Percentiles rank a stretch among this genome's conserved stretches.
phyloP scores from a whole-genome alignment of 2,113 vertebrate species.

The Asarcornis scutulata region DNA sequence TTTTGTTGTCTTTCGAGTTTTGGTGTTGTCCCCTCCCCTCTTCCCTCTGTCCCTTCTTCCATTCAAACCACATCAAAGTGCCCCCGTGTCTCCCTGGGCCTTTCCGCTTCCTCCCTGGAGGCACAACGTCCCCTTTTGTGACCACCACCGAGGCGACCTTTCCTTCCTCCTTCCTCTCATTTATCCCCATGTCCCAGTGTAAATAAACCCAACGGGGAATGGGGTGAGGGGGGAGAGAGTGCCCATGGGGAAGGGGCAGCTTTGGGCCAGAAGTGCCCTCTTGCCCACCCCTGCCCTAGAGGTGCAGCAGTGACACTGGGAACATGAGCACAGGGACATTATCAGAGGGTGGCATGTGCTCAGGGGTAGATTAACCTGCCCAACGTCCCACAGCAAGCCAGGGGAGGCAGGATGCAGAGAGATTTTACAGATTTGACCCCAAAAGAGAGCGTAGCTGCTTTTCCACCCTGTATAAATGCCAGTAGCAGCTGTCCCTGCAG shows the following conservation, averaged over 20 bases:
- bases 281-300: not conserved
- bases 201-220: conserved; percentile 71
- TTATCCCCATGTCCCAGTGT: conserved; percentile 37
- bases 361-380: not conserved
- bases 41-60: not conserved
- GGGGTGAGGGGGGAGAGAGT: not conserved
- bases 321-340: accelerated
- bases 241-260: not conserved
- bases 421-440: not conserved
- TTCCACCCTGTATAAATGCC: not conserved
- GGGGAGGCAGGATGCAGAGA: not conserved
- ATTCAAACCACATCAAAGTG: conserved; percentile 29
- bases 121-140: conserved; percentile 70
- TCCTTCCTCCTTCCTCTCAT: conserved; percentile 79
- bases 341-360: not conserved
- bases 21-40: not conserved
- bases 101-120: not conserved
- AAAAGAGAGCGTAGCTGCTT: not conserved
- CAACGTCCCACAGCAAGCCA: not conserved
- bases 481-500: accelerated
- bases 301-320: not conserved
- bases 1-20: conserved; percentile 11
- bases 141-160: conserved; percentile 61
- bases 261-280: not conserved
- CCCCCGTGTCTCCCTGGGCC: not conserved